Evolutionary conservation across 2,888 invertebrate species (phyloP), one percentile per base, ranked within the genome.

Genomic region (Hedya salicella): DNA sequence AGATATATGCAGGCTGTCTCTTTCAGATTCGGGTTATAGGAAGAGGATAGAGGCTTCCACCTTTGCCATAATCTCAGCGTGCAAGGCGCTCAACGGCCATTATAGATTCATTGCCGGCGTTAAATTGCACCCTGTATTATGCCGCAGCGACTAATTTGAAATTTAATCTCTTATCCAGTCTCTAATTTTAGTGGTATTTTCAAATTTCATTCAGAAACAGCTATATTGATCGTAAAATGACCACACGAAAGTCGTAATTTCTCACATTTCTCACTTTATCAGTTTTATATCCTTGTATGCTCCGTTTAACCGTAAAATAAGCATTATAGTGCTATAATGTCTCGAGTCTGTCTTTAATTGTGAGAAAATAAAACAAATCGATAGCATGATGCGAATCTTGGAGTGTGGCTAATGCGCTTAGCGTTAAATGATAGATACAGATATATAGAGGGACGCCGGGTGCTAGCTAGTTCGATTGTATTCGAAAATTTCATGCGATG

Each of bases 81-180:
- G 48, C 32, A 48, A 11, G 52, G 52, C 52, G 32, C 44, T 53
- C 16, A 8, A 16, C n/a, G 19, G 16, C 17, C 39, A 46, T 57
- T 59, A 59, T 39, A 65, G 39, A 39, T 52, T 59, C 39, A 46
- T 17, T 19, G 36, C 13, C 30, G 21, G 36, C 50, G 30, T 52
- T 64, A 48, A 68, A 65, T 63, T 63, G 53, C 61, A 49, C 17
- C 25, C 48, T 14, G 61, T 49, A 56, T 56, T 63, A 63, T 46
- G 46, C 66, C 48, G 60, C 60, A 54, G 25, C 57, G 44, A 42
- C 48, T 59, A 67, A 64, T 67, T 64, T 67, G 17, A 53, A 42
- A 44, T 67, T 59, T 50, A 64, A 59, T 64, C 48, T 30, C 36
- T 14, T 62, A 52, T 64, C 42, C 36, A 21, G 50, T 57, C 16